Conservation (phyloP, 2,113 vertebrate genomes). For the Platanista minor region DNA sequence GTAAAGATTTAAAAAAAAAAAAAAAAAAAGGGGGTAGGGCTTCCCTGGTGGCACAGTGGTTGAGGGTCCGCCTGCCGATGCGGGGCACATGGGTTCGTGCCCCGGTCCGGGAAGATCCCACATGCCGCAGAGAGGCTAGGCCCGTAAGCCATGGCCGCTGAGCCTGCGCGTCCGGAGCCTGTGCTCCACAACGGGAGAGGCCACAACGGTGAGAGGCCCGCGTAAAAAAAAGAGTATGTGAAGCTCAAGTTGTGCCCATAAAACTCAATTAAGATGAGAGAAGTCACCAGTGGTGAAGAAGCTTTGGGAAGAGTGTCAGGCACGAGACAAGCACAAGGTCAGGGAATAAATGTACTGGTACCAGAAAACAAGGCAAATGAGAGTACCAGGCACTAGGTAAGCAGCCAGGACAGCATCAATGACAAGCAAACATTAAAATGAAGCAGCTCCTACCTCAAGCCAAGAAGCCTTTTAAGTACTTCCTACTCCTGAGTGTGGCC, state of each 20-base stretch:
- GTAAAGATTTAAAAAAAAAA: too few relatives aligned
- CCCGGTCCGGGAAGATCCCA: too few relatives aligned
- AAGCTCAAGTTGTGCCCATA: not conserved
- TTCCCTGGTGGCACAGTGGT: too few relatives aligned
- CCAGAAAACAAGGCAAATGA: slow-evolving; percentile 33
- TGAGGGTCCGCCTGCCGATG: too few relatives aligned
- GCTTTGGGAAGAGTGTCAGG: not conserved
- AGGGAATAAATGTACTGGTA: not conserved
- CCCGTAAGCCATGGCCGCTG: too few relatives aligned
- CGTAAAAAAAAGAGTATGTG: not conserved
- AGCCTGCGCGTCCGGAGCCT: too few relatives aligned
- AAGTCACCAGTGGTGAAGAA: not conserved
- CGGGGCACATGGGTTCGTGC: too few relatives aligned
- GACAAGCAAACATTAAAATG: not conserved
- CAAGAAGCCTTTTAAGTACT: not conserved
- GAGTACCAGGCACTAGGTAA: not conserved
- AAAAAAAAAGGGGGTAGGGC: too few relatives aligned
- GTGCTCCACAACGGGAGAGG: too few relatives aligned
- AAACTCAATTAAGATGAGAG: not conserved
- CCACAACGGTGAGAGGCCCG: too few relatives aligned
- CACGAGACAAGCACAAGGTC: not conserved
- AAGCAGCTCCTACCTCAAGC: not conserved
- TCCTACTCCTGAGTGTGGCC: not conserved
- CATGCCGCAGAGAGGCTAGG: too few relatives aligned
- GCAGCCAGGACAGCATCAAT: not conserved